These are phyloP conservation scores for Petrocephalus schoutedeni DNA, from an alignment of 2,797 vertebrate species.

Conservation along the genomic window DNA sequence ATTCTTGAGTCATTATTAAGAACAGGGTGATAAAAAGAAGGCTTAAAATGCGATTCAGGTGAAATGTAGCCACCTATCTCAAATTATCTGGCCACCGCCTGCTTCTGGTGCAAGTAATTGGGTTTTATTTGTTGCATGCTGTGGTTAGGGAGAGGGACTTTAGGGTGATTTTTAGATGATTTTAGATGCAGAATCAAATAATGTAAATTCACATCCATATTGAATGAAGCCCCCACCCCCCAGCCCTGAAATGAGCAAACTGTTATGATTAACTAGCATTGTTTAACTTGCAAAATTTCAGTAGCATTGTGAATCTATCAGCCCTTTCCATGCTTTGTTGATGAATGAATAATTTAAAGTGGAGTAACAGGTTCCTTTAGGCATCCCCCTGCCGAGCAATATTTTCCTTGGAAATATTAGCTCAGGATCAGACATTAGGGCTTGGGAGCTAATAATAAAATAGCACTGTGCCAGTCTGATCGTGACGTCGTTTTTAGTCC, in stretches of 20 bases:
- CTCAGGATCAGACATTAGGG: constrained; percentile 4
- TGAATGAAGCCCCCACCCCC: too few species aligned
- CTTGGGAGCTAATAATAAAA: background rate
- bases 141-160: background rate
- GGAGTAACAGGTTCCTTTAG: background rate
- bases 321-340: background rate
- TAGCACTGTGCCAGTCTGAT: background rate
- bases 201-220: background rate
- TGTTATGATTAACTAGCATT: background rate
- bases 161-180: background rate
- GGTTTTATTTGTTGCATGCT: background rate
- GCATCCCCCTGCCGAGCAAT: background rate
- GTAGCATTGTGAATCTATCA: background rate
- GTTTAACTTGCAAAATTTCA: background rate
- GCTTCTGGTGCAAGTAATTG: background rate
- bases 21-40: background rate
- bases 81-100: background rate
- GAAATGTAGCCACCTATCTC: background rate
- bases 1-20: background rate
- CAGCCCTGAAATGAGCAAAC: background rate
- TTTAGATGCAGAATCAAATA: background rate
- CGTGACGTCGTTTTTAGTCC: background rate
- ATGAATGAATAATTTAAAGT: constrained; percentile 3
- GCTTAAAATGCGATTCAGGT: background rate
- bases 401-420: constrained; percentile 11